These are phyloP conservation scores for Streptopelia turtur DNA, from an alignment of 2,797 vertebrate species.

Conservation along the genomic window DNA sequence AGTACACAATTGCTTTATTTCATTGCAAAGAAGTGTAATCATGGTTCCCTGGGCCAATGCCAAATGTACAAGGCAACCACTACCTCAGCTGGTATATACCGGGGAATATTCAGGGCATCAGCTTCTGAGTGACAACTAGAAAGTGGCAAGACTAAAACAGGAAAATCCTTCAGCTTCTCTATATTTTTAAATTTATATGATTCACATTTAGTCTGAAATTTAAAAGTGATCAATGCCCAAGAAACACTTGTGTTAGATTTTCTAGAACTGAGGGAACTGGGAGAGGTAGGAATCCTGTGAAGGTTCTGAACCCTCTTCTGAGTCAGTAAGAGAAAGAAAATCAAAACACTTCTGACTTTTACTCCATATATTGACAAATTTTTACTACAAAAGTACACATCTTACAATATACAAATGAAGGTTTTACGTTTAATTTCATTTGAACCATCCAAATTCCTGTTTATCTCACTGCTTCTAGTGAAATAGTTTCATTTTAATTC, in stretches of 20 bases:
- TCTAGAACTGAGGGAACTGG: not conserved
- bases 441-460: not conserved
- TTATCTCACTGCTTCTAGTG: not conserved
- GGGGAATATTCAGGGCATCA: not conserved
- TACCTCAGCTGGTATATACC: not conserved
- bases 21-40: not conserved
- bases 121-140: not conserved
- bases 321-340: not conserved
- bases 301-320: not conserved
- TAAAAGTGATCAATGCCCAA: not conserved
- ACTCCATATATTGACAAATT: not conserved
- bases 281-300: not conserved
- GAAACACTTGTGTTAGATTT: not conserved
- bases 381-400: not conserved
- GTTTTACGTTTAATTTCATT: not conserved
- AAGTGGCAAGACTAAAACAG: not conserved
- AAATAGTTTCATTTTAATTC: slow-evolving; percentile 1
- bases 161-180: not conserved
- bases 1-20: not conserved
- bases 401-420: not conserved
- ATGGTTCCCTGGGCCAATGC: not conserved
- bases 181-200: not conserved
- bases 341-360: not conserved
- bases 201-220: not conserved
- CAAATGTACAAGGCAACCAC: not conserved